Evolutionary conservation across 2,888 invertebrate species (phyloP), one percentile per base, ranked within the genome.

Genomic region (Catonia carolina): DNA sequence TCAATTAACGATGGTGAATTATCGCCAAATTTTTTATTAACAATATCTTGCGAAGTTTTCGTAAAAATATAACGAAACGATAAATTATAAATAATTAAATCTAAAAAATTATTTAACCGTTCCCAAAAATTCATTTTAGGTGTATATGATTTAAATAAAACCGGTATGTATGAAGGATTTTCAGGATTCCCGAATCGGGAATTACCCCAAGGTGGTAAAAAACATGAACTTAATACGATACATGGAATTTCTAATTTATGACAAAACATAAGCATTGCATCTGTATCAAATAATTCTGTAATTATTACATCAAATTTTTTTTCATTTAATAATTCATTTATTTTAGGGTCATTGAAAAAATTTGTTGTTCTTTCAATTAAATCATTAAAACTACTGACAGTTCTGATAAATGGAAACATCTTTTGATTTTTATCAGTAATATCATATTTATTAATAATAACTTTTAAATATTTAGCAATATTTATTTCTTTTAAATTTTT

Each of bases 401-500:
- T 49, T 39, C 27, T 31, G 1, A 31, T 20, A 7, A 55, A 27
- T 15, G 50, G 41, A 27, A 49, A 33, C 2, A 14, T 37, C 6
- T 12, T 7, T 12, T 22, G 3, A 10, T 4, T 22, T 8, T 39
- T 49, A 6, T 10, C 10, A 6, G 18, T 14, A 5, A 55, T 31
- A n/a, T 10, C n/a, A 4, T 39, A 55, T 2, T 27, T 23, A 33
- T 49, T 33, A 14, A 50, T n/a, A 12, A 20, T 20, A 5, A 50
- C 27, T 5, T 14, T 41, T n/a, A 48, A 42, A 8, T 50, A 2
- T 1, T 35, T 17, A 7, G 50, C 56, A 6, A 63, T 54, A 53
- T 60, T 59, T 36, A 63, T 56, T n/a, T 56, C 60, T 5, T 70
- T 71, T 57, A 75, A 77, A 58, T 74, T 76, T 0, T 71, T 62